These are phyloP conservation scores for Nixonia krombeini DNA, from an alignment of 1,140 invertebrate species.

Conservation along the genomic window DNA sequence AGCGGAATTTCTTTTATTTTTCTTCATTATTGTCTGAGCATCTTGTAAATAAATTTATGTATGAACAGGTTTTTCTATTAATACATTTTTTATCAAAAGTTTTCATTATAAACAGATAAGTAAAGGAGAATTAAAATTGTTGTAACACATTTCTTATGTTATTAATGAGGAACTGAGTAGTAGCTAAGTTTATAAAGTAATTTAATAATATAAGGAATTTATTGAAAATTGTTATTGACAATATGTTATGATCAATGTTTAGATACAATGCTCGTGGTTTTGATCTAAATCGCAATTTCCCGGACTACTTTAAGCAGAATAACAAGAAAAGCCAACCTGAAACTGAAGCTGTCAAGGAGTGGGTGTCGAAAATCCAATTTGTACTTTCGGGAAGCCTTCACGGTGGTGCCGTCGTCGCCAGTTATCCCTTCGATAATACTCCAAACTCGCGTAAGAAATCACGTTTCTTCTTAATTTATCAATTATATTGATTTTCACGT, in stretches of 20 bases:
- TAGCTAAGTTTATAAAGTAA: no score
- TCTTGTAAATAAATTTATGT: no score
- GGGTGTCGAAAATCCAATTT: conserved; percentile 93
- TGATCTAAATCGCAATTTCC: conserved; percentile 93
- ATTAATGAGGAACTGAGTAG: no score
- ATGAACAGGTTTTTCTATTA: no score
- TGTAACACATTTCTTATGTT: no score
- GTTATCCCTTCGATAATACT: conserved; percentile 94
- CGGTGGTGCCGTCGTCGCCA: conserved; percentile 92
- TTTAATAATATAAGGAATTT: neutral
- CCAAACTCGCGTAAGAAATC: conserved; percentile 86
- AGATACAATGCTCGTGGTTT: conserved; percentile 90
- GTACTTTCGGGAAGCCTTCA: conserved; percentile 92
- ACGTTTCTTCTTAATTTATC: conserved; percentile 21
- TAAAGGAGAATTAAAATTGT: no score
- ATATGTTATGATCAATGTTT: conserved; percentile 29
- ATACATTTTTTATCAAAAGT: no score
- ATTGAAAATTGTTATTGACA: neutral
- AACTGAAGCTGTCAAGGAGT: conserved; percentile 94
- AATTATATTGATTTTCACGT: no score
- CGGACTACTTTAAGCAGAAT: conserved; percentile 92
- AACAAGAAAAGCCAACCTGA: conserved; percentile 90
- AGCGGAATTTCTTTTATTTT: no score
- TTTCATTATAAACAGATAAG: no score
- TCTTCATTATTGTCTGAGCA: no score